These are phyloP conservation scores for Branchellion lobata DNA, from an alignment of 2,888 invertebrate genomes.

Conservation along the genomic window DNA sequence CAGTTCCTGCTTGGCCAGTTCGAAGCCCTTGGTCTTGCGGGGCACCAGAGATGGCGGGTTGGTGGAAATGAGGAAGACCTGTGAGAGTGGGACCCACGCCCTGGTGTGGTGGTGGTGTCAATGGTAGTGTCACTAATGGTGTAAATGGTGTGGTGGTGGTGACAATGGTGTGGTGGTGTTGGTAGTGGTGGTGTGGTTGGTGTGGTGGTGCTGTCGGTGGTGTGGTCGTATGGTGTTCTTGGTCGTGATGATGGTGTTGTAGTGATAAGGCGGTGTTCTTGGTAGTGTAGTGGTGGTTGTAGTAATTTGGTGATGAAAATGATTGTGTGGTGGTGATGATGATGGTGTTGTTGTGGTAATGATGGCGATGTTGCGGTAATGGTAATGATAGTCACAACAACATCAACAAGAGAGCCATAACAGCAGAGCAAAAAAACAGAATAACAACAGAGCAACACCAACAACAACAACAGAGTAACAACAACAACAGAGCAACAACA, in stretches of 20 bases:
- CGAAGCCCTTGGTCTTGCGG: conserved; percentile 68
- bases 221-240: background rate
- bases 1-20: conserved; percentile 72
- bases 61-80: conserved; percentile 79
- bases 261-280: conserved; percentile 10
- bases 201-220: no score
- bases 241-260: conserved; percentile 49
- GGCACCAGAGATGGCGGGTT: conserved; percentile 67
- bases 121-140: background rate
- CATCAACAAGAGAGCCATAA: background rate
- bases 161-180: no score
- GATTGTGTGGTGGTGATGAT: background rate
- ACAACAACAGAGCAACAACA: no score
- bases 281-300: background rate
- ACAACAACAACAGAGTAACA: no score
- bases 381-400: background rate
- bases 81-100: conserved; percentile 82
- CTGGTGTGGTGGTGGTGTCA: conserved; percentile 59
- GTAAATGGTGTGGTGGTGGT: no score
- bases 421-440: no score
- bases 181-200: background rate
- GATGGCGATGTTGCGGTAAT: background rate
- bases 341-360: background rate
- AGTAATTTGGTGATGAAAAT: no score
- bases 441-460: no score